These are phyloP conservation scores for Alethe diademata DNA, from an alignment of 2,113 vertebrate genomes.

Conservation along the genomic window DNA sequence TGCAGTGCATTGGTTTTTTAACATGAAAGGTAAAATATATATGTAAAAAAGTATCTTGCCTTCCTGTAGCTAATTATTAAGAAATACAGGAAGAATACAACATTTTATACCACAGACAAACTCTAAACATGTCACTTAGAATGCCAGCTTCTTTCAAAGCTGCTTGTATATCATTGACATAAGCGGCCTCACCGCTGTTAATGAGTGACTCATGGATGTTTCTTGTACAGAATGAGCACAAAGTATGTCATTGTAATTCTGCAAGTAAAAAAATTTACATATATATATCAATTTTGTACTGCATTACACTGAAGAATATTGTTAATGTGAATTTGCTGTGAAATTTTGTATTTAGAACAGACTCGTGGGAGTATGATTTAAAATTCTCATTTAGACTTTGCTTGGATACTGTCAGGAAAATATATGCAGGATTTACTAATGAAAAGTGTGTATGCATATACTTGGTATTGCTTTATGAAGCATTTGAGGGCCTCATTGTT, in stretches of 20 bases:
- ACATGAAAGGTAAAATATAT: background rate
- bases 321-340: background rate
- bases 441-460: background rate
- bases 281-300: background rate
- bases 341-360: background rate
- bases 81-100: background rate
- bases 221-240: background rate
- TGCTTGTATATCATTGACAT: background rate
- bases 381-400: background rate
- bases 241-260: background rate
- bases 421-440: background rate
- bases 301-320: background rate
- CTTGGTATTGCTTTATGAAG: background rate
- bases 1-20: background rate
- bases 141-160: background rate
- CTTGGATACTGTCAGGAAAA: background rate
- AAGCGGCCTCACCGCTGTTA: background rate
- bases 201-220: conserved; percentile 41
- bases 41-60: background rate
- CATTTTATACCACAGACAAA: background rate
- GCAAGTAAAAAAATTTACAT: background rate
- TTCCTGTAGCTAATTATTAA: background rate
- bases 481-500: background rate
- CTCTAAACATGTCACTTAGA: background rate
- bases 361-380: background rate